Evolutionary conservation across 2,797 vertebrate species (phyloP).

Genomic region (Phalloptychus januarius): DNA sequence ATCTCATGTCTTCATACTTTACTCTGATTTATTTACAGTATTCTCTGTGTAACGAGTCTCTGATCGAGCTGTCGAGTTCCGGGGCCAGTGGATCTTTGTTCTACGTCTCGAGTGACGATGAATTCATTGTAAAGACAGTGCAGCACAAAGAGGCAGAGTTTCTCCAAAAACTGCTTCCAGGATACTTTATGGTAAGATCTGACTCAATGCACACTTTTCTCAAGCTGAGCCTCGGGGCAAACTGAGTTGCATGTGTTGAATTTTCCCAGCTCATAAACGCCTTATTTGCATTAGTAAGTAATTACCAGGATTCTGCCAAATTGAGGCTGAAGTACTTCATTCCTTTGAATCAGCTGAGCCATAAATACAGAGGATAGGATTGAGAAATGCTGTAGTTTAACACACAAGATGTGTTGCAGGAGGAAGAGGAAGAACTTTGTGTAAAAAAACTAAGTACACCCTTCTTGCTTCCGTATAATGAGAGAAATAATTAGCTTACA

Average conservation of each 20-base stretch:
- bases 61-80: constrained; percentile 93
- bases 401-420: not conserved
- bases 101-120: constrained; percentile 94
- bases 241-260: not conserved
- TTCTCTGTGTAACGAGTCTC: constrained; percentile 89
- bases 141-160: constrained; percentile 98
- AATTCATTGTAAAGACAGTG: constrained; percentile 97
- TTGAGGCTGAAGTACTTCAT: not conserved
- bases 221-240: not conserved
- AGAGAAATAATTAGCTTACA: not conserved
- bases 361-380: not conserved
- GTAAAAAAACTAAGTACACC: not conserved
- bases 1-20: constrained; percentile 23
- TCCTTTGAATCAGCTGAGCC: not conserved
- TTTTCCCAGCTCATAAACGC: not conserved
- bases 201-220: not conserved
- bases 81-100: constrained; percentile 96
- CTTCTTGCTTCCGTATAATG: not conserved
- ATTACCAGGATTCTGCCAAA: not conserved
- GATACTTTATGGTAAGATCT: constrained; percentile 93
- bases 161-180: constrained; percentile 94
- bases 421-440: not conserved
- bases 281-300: not conserved
- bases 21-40: constrained; percentile 77
- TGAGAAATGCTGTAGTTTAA: not conserved